Evolutionary conservation across 2,888 invertebrate species (phyloP).

Genomic region (Sylvicola cinctus): DNA sequence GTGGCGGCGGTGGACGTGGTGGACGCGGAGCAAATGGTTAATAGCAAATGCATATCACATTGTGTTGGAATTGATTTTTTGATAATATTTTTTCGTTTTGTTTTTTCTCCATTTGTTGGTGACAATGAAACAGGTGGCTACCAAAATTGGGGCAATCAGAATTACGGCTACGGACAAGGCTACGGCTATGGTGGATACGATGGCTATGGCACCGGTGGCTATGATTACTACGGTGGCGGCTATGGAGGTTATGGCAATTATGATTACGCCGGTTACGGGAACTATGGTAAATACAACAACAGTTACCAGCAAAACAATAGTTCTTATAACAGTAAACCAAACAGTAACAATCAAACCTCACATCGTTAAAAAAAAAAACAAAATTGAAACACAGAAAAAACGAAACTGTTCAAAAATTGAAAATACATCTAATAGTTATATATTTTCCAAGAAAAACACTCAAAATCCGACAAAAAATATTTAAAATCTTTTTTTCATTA

Average conservation of each 20-base stretch:
- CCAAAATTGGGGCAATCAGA: conserved; percentile 41
- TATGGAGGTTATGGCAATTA: conserved; percentile 62
- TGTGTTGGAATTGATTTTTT: not conserved
- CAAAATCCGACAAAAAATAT: too few relatives aligned
- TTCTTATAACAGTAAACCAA: too few relatives aligned
- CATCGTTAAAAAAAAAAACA: too few relatives aligned
- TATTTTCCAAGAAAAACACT: too few relatives aligned
- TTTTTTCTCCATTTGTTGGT: conserved; percentile 2
- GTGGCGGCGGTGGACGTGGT: conserved; percentile 29
- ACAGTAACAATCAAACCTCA: too few relatives aligned
- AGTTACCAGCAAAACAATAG: too few relatives aligned
- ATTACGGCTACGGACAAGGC: conserved; percentile 45
- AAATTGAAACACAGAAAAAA: too few relatives aligned
- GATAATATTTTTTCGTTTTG: conserved; percentile 1
- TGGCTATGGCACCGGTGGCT: conserved; percentile 51
- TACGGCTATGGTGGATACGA: conserved; percentile 50
- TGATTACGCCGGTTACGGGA: conserved; percentile 57
- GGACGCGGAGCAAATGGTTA: not conserved
- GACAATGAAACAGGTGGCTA: conserved; percentile 20
- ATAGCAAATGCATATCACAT: not conserved
- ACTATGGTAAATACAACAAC: conserved; percentile 46
- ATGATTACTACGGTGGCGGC: conserved; percentile 52
- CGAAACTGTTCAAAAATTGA: too few relatives aligned
- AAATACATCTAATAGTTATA: too few relatives aligned
- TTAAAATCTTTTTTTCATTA: too few relatives aligned